Evolutionary conservation across 1,140 invertebrate genomes (phyloP), one percentile per base, ranked within the genome.

Genomic region (Polyergus mexicanus): DNA sequence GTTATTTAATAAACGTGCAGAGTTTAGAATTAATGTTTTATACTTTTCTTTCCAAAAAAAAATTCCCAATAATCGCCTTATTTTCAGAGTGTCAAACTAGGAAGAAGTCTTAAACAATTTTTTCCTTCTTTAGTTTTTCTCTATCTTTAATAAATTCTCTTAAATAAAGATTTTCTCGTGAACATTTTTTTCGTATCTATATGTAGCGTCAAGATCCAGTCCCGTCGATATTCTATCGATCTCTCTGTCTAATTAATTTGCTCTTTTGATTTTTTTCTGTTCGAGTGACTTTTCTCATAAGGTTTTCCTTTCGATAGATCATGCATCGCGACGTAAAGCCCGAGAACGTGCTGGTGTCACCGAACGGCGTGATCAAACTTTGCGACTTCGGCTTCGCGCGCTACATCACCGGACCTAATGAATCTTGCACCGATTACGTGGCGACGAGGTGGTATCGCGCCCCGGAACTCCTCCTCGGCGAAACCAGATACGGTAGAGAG

Each of bases 281-380:
- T 56, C 56, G 11, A 81, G 58, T 44, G 22, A 1, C 3, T 28
- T 28, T 63, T 28, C 38, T 32, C 8, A 47, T 32, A 19, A 32
- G 13, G 0, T 63, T 63, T 5, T n/a, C 8, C 28, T 41, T 86
- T 16, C 3, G 28, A n/a, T 5, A 98, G 98, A 98, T 98, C 89
- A 98, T 99, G 91, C 98, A 99, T 93, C 95, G 98, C 41, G 98
- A 98, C 93, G 96, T 98, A 10, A 99, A 99, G 92, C 98, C 98
- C n/a, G 98, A 98, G 93, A 99, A 99, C 92, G 97, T 99, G 16
- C 94, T 98, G 35, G 97, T 98, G 0, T 98, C 98, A 32, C 96
- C 96, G 74, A 95, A 96, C 47, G 98, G 98, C 0, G 96, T 98
- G 1, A 97, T 98, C 6, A 98, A 99, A 94, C 94, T 98, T 6